Conservation (phyloP, 2,797 vertebrate genomes). For the Ibycter americanus region DNA sequence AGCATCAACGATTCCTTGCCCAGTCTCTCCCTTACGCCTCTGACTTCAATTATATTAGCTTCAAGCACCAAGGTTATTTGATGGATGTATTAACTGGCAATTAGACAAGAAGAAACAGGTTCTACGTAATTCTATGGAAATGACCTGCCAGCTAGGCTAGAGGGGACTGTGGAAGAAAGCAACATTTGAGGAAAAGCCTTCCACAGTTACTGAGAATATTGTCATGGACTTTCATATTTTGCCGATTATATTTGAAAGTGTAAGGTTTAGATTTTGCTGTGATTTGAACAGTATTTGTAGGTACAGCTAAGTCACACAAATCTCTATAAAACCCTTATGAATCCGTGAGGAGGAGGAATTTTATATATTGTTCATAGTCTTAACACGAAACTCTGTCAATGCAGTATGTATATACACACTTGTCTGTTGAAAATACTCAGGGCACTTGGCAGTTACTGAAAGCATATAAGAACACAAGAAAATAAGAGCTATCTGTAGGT, state of each 20-base stretch:
- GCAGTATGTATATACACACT: not conserved
- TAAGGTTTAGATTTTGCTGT: not conserved
- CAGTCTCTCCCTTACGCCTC: not conserved
- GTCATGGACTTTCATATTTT: not conserved
- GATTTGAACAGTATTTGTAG: not conserved
- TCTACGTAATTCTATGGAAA: not conserved
- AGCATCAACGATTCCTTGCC: not conserved
- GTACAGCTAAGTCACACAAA: not conserved
- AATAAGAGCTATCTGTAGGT: not conserved
- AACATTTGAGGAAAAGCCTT: not conserved
- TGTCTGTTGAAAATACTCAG: not conserved
- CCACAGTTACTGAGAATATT: not conserved
- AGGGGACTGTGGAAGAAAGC: not conserved
- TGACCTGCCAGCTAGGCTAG: not conserved
- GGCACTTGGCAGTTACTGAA: not conserved
- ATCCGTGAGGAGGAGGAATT: not conserved
- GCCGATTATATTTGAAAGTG: not conserved
- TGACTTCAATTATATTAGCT: not conserved
- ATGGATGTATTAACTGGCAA: not conserved
- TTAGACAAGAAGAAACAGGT: not conserved
- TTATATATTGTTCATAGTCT: not conserved
- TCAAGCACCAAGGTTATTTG: not conserved
- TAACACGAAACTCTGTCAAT: not conserved
- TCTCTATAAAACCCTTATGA: not conserved
- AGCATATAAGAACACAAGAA: not conserved